Evolutionary conservation across 2,888 invertebrate genomes (phyloP).

Genomic region (Protophormia terraenovae): DNA sequence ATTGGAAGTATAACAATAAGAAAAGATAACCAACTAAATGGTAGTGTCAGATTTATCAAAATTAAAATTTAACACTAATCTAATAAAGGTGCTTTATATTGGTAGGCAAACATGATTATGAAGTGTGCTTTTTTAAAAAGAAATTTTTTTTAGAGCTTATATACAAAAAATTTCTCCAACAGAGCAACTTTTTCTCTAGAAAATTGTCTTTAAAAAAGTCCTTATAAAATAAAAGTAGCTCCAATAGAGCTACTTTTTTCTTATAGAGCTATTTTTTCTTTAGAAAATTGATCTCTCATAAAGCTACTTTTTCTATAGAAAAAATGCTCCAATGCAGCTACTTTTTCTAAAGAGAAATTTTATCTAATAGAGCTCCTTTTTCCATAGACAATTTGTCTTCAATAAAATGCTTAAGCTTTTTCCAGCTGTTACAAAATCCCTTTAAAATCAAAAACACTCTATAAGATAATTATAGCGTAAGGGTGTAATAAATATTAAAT

Average conservation of each 20-base stretch:
- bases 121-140: not conserved
- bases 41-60: not conserved
- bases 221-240: not conserved
- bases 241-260: too few relatives aligned
- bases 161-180: too few relatives aligned
- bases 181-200: not conserved
- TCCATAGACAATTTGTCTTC: not conserved
- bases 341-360: not conserved
- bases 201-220: not conserved
- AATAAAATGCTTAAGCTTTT: not conserved
- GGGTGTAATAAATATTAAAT: not conserved
- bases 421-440: not conserved
- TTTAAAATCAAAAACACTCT: not conserved
- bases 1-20: not conserved
- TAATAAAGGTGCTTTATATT: not conserved
- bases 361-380: not conserved
- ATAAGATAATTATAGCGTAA: not conserved
- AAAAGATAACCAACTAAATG: slow-evolving; percentile 3
- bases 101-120: not conserved
- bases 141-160: too few relatives aligned
- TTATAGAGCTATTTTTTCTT: too few relatives aligned
- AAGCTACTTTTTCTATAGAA: not conserved
- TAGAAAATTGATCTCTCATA: not conserved
- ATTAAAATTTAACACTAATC: slow-evolving; percentile 1
- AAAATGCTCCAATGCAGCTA: not conserved